Evolutionary conservation across 2,797 vertebrate species (phyloP).

Genomic region (Trachops cirrhosus): DNA sequence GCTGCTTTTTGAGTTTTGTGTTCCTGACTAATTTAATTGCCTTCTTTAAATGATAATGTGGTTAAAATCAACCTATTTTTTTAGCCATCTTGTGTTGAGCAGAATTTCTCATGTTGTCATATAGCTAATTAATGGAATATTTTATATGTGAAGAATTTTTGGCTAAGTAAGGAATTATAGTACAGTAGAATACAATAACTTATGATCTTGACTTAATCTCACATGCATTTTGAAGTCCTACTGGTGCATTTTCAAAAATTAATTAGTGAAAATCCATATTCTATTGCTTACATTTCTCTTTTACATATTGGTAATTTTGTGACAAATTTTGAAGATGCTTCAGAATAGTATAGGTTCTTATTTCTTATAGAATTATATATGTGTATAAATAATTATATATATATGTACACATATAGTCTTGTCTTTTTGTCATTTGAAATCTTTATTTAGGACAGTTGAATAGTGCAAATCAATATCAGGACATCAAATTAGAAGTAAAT

Average conservation of each 20-base stretch:
- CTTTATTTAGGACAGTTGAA: background rate
- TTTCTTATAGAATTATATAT: background rate
- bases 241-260: background rate
- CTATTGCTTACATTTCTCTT: background rate
- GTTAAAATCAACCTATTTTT: slow-evolving; percentile 61
- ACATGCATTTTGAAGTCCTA: background rate
- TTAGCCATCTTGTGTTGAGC: slow-evolving; percentile 37
- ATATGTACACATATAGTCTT: background rate
- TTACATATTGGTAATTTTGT: background rate
- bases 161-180: background rate
- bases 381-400: background rate
- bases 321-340: background rate
- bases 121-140: slow-evolving; percentile 21
- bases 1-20: slow-evolving; percentile 53
- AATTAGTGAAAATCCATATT: background rate
- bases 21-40: slow-evolving; percentile 63
- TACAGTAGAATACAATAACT: background rate
- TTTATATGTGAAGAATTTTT: slow-evolving; percentile 42
- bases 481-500: background rate
- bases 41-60: slow-evolving; percentile 58
- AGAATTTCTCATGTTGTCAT: slow-evolving; percentile 35
- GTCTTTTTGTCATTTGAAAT: background rate
- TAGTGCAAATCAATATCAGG: background rate
- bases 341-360: background rate
- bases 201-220: slow-evolving; percentile 6